phyloP scores from a whole-genome alignment of 2,888 invertebrate genomes.

The Limnephilus auricula region DNA sequence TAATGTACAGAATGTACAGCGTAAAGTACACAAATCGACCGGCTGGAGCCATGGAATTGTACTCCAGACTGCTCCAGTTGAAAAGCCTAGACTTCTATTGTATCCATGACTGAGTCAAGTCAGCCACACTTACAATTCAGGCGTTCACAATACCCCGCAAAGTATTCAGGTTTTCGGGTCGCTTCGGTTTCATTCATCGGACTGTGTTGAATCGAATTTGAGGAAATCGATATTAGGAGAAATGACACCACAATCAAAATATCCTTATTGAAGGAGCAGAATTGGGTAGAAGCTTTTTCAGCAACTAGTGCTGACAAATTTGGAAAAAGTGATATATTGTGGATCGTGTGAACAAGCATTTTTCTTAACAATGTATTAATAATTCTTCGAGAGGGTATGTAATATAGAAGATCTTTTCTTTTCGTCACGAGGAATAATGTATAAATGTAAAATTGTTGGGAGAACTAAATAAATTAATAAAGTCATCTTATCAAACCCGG shows the following conservation, averaged over 20 bases:
- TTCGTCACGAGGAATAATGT: too few species aligned
- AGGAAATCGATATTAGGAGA: conserved; percentile 32
- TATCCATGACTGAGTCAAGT: conserved; percentile 44
- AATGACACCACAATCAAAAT: conserved; percentile 7
- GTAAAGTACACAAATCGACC: conserved; percentile 42
- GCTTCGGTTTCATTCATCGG: conserved; percentile 37
- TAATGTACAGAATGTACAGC: conserved; percentile 8
- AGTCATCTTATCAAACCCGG: too few species aligned
- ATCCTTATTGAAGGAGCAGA: not conserved
- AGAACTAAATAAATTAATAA: too few species aligned
- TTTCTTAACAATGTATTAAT: not conserved
- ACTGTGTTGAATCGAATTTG: conserved; percentile 32
- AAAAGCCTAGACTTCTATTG: conserved; percentile 46
- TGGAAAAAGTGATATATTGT: not conserved
- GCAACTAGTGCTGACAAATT: not conserved
- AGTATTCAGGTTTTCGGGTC: conserved; percentile 51
- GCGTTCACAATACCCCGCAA: conserved; percentile 30
- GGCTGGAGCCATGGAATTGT: conserved; percentile 28
- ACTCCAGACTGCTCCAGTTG: conserved; percentile 40
- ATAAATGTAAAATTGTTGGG: too few species aligned
- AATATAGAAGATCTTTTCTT: too few species aligned
- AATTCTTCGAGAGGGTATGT: too few species aligned
- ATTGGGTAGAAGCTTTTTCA: not conserved
- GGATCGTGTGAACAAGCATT: not conserved
- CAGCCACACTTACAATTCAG: conserved; percentile 47